phyloP scores from a whole-genome alignment of 2,888 invertebrate genomes.

The Cataglyphis altisquamis region DNA sequence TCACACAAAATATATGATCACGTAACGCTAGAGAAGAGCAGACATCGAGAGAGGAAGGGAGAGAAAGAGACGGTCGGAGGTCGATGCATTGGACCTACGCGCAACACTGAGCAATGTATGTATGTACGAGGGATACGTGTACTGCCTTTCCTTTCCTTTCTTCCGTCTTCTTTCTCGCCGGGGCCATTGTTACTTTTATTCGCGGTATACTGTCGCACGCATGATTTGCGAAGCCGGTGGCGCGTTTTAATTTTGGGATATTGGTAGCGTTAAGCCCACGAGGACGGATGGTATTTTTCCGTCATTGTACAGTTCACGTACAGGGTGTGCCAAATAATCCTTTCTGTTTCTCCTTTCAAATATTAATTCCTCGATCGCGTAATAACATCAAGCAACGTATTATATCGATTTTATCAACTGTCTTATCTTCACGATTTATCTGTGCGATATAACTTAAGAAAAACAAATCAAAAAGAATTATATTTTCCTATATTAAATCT shows the following conservation, averaged over 20 bases:
- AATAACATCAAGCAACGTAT: background rate
- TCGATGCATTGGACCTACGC: slow-evolving; percentile 49
- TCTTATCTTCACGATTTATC: background rate
- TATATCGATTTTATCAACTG: background rate
- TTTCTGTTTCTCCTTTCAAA: background rate
- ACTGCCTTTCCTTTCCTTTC: slow-evolving; percentile 49
- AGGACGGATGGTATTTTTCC: slow-evolving; percentile 69
- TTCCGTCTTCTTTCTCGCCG: slow-evolving; percentile 46
- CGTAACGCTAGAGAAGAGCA: background rate
- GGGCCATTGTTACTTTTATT: slow-evolving; percentile 69
- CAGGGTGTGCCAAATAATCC: slow-evolving; percentile 62
- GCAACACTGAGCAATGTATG: slow-evolving; percentile 15
- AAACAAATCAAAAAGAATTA: background rate
- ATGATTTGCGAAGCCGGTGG: slow-evolving; percentile 78
- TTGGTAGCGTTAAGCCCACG: slow-evolving; percentile 77
- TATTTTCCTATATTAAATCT: background rate
- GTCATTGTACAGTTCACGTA: slow-evolving; percentile 59
- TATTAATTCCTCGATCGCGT: background rate
- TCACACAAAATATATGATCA: slow-evolving; percentile 38
- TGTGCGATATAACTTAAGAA: no score
- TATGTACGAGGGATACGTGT: slow-evolving; percentile 34
- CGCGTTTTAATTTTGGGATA: slow-evolving; percentile 81
- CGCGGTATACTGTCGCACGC: slow-evolving; percentile 69
- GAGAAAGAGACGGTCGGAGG: slow-evolving; percentile 44
- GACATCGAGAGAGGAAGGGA: background rate